Conservation (phyloP, 2,888 invertebrate genomes). For the Taphrorychus bicolor region DNA sequence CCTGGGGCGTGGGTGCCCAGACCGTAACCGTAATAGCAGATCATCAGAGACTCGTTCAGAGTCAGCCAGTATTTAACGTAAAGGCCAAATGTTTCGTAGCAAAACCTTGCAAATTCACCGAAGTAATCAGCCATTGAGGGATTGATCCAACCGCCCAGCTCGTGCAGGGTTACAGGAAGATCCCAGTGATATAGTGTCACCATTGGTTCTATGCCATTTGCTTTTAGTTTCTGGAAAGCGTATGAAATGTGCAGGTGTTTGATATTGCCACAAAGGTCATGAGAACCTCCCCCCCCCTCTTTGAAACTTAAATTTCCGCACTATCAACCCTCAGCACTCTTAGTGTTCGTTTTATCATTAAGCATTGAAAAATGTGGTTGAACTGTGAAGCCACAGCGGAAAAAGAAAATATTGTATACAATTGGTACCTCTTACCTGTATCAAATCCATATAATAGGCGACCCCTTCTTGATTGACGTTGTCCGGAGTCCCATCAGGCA, state of each 20-base stretch:
- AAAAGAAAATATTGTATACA: no score
- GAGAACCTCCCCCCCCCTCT: no score
- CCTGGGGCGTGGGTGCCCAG: constrained; percentile 18
- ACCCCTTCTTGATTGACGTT: constrained; percentile 74
- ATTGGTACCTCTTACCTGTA: constrained; percentile 72
- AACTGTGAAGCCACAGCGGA: no score
- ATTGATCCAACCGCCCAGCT: constrained; percentile 72
- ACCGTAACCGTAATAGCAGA: constrained; percentile 23
- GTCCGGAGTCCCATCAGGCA: constrained; percentile 73
- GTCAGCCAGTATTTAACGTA: constrained; percentile 72
- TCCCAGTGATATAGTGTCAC: constrained; percentile 68
- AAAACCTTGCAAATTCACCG: constrained; percentile 65
- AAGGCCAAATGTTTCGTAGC: constrained; percentile 65
- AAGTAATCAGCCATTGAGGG: constrained; percentile 67
- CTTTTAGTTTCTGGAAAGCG: constrained; percentile 18
- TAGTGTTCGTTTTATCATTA: no score
- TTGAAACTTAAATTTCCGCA: no score
- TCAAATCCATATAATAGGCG: constrained; percentile 77
- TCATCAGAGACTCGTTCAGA: constrained; percentile 62
- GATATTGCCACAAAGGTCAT: background rate
- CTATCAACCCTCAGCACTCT: no score
- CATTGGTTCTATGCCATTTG: constrained; percentile 63
- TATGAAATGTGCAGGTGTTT: background rate
- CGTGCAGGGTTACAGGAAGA: constrained; percentile 52
- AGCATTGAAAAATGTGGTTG: no score